A percentile compares a stretch with the other conserved stretches of the same genome.
These are phyloP conservation scores for Lomographa bimaculata DNA, from an alignment of 2,888 invertebrate genomes.

Conservation along the genomic window DNA sequence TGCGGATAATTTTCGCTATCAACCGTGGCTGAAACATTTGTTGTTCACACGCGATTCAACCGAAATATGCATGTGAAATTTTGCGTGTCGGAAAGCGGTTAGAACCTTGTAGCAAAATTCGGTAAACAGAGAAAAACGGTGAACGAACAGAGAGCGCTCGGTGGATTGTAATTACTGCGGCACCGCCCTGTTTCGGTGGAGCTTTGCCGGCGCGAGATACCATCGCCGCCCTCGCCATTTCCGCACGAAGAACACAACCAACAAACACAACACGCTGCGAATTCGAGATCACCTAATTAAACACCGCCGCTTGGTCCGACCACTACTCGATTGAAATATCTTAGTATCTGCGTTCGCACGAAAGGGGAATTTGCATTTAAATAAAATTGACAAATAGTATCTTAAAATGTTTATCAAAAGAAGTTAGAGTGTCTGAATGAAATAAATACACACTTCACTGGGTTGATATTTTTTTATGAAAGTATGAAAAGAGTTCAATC, in stretches of 20 bases:
- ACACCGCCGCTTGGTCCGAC: slow-evolving; percentile 35
- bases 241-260: slow-evolving; percentile 43
- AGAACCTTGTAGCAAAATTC: slow-evolving; percentile 63
- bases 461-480: slow-evolving; percentile 38
- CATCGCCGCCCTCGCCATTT: slow-evolving; percentile 57
- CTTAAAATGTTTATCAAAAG: slow-evolving; percentile 64
- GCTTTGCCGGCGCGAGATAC: slow-evolving; percentile 60
- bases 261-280: slow-evolving; percentile 44
- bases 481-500: slow-evolving; percentile 60
- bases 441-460: slow-evolving; percentile 36
- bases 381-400: slow-evolving; percentile 65
- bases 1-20: slow-evolving; percentile 47
- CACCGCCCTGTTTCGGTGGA: slow-evolving; percentile 64
- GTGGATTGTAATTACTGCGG: slow-evolving; percentile 67
- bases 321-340: slow-evolving; percentile 46
- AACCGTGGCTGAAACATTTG: slow-evolving; percentile 62
- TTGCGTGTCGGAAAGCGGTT: slow-evolving; percentile 76
- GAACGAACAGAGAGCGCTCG: slow-evolving; percentile 54
- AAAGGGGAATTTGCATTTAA: slow-evolving; percentile 55
- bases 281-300: slow-evolving; percentile 72
- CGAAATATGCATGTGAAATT: slow-evolving; percentile 42
- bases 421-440: slow-evolving; percentile 53
- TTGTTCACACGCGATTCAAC: slow-evolving; percentile 68
- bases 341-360: slow-evolving; percentile 57
- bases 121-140: slow-evolving; percentile 67